These are phyloP conservation scores for Hoplodrina ambigua DNA, from an alignment of 2,888 invertebrate genomes.

Conservation along the genomic window DNA sequence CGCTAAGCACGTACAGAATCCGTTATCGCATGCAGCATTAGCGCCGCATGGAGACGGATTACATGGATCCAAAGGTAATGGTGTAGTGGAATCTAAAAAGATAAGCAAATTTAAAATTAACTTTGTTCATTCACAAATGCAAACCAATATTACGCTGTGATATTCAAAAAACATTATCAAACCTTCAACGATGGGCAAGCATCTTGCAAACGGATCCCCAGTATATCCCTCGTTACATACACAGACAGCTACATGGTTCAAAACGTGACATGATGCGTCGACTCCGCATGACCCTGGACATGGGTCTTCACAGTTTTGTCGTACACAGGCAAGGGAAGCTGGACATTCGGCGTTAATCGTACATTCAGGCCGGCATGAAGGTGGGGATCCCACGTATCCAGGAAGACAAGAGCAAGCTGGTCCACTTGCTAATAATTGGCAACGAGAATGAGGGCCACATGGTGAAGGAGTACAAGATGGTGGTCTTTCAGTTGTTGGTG, in stretches of 20 bases:
- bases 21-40: constrained; percentile 93
- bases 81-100: constrained; percentile 81
- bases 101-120: constrained; percentile 6
- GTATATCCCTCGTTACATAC: constrained; percentile 93
- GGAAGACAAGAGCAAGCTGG: constrained; percentile 95
- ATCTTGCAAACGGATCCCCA: constrained; percentile 95
- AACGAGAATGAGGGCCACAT: constrained; percentile 95
- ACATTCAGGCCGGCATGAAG: constrained; percentile 95
- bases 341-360: constrained; percentile 95
- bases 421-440: constrained; percentile 93
- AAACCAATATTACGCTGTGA: not conserved
- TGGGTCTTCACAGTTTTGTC: constrained; percentile 95
- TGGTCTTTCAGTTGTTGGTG: constrained; percentile 91
- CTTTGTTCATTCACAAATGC: not conserved
- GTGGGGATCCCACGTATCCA: constrained; percentile 95
- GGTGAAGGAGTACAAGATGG: constrained; percentile 95
- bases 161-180: constrained; percentile 36
- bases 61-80: constrained; percentile 90
- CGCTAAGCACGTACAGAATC: constrained; percentile 92
- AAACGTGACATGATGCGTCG: constrained; percentile 94
- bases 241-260: constrained; percentile 95
- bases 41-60: constrained; percentile 93
- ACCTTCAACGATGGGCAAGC: constrained; percentile 90
- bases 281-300: constrained; percentile 96
- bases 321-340: constrained; percentile 94